Evolutionary conservation across 2,888 invertebrate species (phyloP), one percentile per base, ranked within the genome.

Genomic region (Beris morrisii): DNA sequence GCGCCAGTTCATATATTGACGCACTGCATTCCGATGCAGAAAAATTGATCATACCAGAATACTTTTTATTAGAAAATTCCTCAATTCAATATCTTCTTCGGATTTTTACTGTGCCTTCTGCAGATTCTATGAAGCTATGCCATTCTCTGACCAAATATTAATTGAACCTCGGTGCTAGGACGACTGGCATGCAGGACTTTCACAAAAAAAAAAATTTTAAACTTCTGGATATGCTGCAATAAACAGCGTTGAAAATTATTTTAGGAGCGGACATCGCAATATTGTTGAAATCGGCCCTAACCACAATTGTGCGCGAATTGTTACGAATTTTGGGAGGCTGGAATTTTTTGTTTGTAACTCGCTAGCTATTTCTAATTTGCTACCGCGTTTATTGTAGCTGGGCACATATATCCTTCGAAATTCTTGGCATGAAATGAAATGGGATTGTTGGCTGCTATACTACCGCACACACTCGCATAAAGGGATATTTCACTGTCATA

Each of bases 401-500:
- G 15, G 52, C 15, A 13, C 43, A 12, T 13, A n/a, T 28, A 32
- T 12, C 38, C 12, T 61, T 50, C 30, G 38, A 52, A 38, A 61
- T 38, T n/a, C 61, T 50, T 22, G 15, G 50, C 6, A 61, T 52
- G 32, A 38, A 50, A 61, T 28, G 45, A 22, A 38, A 11, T 32
- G 12, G 32, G 22, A 31, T 46, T 61, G 43, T 38, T 32, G 32
- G 38, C 32, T 15, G 50, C 50, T 32, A 52, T 9, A 38, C 22
- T 22, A 22, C 38, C 38, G 61, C 38, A 61, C 38, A 61, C 50
- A 50, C 50, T 52, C 52, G 13, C 13, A 52, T 52, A 52, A 61
- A 61, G 15, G 61, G 61, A 61, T 52, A 61, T 61, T 61, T 61
- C 43, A 38, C 65, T 65, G 65, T 65, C 56, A 65, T 56, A 56